Percentiles rank a stretch among this genome's conserved stretches.
Evolutionary conservation across 2,797 vertebrate genomes (phyloP).

Genomic region (Xenops minutus): DNA sequence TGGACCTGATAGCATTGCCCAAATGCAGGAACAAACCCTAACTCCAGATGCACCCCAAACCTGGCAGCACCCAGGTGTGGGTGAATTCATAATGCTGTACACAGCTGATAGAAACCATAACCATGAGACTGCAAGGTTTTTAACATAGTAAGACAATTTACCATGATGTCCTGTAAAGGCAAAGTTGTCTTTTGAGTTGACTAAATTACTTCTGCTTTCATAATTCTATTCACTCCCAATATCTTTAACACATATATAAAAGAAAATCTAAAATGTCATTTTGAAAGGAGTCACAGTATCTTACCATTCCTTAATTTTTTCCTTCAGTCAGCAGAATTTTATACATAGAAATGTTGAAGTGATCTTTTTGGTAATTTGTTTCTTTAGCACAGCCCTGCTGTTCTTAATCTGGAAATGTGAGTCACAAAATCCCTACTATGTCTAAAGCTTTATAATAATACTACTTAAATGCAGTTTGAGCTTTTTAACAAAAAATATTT

Average conservation of each 20-base stretch:
- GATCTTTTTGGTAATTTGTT: constrained; percentile 27
- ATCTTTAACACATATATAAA: neutral
- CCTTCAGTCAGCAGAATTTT: neutral
- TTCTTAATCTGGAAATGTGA: neutral
- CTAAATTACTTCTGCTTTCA: neutral
- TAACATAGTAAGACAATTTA: neutral
- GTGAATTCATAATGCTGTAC: neutral
- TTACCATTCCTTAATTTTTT: neutral
- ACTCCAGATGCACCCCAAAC: neutral
- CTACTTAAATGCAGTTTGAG: neutral
- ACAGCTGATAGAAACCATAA: neutral
- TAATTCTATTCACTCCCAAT: neutral
- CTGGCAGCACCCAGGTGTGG: neutral
- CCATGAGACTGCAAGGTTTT: neutral
- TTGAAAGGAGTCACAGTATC: neutral
- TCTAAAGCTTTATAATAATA: neutral
- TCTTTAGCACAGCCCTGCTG: neutral
- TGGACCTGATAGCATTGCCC: neutral
- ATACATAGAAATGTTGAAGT: neutral
- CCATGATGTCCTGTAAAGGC: neutral
- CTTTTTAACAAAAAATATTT: neutral
- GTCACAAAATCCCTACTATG: neutral
- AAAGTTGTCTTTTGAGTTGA: neutral
- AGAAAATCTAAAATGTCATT: neutral
- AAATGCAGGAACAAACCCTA: neutral